phyloP scores from a whole-genome alignment of 2,113 vertebrate species.

The Ranitomeya variabilis region DNA sequence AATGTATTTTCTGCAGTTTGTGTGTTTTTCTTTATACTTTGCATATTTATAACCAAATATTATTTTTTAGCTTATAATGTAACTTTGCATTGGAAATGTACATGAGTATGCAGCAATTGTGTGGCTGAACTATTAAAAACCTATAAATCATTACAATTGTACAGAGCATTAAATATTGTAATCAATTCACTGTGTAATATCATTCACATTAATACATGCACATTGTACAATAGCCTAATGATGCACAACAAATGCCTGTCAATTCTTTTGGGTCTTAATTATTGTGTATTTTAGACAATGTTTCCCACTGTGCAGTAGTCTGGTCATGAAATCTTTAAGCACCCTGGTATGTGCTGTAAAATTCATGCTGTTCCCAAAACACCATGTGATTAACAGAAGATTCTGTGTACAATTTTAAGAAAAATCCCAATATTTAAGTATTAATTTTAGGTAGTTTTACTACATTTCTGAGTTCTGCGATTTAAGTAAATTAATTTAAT shows the following conservation, averaged over 20 bases:
- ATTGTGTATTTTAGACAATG: constrained; percentile 12
- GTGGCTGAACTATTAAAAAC: not conserved
- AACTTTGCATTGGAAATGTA: not conserved
- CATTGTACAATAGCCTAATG: constrained; percentile 25
- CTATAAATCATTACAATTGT: constrained; percentile 10
- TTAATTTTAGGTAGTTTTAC: not conserved
- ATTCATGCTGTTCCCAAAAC: not conserved
- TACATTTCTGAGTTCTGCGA: not conserved
- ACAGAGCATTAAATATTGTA: not conserved
- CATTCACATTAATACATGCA: constrained; percentile 32
- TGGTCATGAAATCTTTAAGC: constrained; percentile 24
- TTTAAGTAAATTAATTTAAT: not conserved
- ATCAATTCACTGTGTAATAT: not conserved
- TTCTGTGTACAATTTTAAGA: not conserved
- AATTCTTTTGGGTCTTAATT: constrained; percentile 40
- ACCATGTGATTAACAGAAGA: not conserved
- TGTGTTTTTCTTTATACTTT: not conserved
- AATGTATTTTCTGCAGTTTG: no score
- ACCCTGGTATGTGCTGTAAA: not conserved
- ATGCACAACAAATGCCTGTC: constrained; percentile 28
- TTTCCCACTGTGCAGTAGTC: not conserved
- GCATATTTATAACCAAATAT: not conserved
- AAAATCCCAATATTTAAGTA: not conserved
- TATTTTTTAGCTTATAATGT: not conserved
- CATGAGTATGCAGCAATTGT: not conserved